Evolutionary conservation across 53 echinoderm and acorn worm species (phyloP).

Genomic region (Temnopleurus reevesii): DNA sequence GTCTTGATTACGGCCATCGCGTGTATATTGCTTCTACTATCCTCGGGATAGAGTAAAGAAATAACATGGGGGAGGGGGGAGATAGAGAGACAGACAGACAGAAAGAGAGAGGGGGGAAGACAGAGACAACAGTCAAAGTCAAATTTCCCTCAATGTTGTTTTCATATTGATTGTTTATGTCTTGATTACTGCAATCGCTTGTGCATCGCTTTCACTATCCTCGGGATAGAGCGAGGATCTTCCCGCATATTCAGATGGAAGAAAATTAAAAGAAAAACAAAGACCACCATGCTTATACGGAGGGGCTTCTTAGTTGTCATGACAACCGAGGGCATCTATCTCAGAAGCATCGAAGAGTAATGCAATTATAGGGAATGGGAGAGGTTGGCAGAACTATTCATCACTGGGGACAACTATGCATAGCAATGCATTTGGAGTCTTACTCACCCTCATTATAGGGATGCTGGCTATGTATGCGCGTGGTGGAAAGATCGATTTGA

Average conservation of each 20-base stretch:
- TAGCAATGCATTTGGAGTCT: not conserved
- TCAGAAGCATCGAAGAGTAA: not conserved
- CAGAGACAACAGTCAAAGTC: not conserved
- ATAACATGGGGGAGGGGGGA: too few relatives aligned
- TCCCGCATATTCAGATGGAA: not conserved
- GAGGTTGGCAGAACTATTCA: slow-evolving; percentile 25
- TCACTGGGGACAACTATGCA: not conserved
- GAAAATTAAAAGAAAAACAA: not conserved
- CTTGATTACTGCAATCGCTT: not conserved
- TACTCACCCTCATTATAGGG: not conserved
- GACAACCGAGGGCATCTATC: slow-evolving; percentile 27
- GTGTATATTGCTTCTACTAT: too few relatives aligned
- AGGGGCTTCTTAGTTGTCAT: slow-evolving; percentile 8
- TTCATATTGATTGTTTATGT: not conserved
- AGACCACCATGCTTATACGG: not conserved
- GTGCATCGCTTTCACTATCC: not conserved
- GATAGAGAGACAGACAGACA: too few relatives aligned
- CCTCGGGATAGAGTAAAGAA: too few relatives aligned
- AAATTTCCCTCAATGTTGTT: not conserved
- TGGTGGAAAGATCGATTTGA: not conserved
- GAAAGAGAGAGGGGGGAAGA: too few relatives aligned
- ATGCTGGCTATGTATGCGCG: not conserved
- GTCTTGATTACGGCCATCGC: too few relatives aligned
- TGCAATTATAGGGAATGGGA: slow-evolving; percentile 17
- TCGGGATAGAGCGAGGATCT: not conserved